A percentile compares a stretch with the other conserved stretches of the same genome.
These are phyloP conservation scores for Salticus scenicus DNA, from an alignment of 2,888 invertebrate species.

Conservation along the genomic window DNA sequence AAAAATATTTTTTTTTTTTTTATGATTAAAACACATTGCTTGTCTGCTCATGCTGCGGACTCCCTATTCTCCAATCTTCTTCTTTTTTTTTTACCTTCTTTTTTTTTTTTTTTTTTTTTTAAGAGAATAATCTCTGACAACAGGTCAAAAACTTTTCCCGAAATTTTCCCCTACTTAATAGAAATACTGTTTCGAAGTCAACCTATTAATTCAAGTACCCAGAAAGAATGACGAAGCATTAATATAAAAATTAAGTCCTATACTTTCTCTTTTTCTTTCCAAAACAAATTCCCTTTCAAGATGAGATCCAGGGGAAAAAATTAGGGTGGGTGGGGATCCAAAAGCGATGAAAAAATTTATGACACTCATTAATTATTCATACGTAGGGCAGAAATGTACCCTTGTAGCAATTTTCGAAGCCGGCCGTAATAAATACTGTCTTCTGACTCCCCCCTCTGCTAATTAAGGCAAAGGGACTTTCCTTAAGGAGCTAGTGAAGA, in stretches of 20 bases:
- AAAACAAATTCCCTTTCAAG: slow-evolving; percentile 23
- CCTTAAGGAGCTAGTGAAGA: background rate
- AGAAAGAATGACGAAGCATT: slow-evolving; percentile 24
- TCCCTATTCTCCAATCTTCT: too few species aligned
- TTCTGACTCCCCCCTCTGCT: background rate
- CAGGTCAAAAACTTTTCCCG: slow-evolving; percentile 3
- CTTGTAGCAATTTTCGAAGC: slow-evolving; percentile 36
- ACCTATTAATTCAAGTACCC: background rate
- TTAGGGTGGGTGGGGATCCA: background rate
- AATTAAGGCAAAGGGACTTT: slow-evolving; percentile 35
- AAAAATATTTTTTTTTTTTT: too few species aligned
- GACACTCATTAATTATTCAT: slow-evolving; percentile 53
- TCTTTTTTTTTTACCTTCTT: too few species aligned
- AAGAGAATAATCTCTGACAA: background rate
- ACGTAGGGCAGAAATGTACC: slow-evolving; percentile 42
- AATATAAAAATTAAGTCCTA: slow-evolving; percentile 43
- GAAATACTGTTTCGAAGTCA: background rate
- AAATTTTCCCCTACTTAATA: slow-evolving; percentile 18
- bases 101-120: too few species aligned
- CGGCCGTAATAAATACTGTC: background rate
- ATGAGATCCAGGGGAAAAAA: slow-evolving; percentile 13
- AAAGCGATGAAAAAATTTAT: slow-evolving; percentile 48
- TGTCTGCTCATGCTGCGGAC: too few species aligned
- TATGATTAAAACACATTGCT: too few species aligned
- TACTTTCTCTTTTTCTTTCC: background rate